A percentile compares a stretch with the other conserved stretches of the same genome.
Evolutionary conservation across 2,888 invertebrate species (phyloP).

Genomic region (Sceliomorpha sp.): DNA sequence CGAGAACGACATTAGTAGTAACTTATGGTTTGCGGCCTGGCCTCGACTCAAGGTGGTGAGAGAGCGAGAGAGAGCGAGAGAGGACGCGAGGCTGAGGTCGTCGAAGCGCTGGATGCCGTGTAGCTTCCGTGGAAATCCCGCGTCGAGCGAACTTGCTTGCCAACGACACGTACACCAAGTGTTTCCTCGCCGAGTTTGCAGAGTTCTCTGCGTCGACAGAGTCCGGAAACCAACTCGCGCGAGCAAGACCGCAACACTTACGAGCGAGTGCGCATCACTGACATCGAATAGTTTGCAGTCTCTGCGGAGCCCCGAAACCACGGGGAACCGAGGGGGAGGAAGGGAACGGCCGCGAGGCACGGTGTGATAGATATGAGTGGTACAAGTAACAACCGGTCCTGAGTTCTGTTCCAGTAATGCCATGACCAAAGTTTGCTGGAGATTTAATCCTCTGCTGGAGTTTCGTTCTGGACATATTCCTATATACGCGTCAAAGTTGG

Average conservation of each 20-base stretch:
- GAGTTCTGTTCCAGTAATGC: slow-evolving; percentile 64
- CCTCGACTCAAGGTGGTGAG: slow-evolving; percentile 57
- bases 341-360: slow-evolving; percentile 32
- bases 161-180: slow-evolving; percentile 72
- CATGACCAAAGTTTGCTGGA: slow-evolving; percentile 66
- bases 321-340: slow-evolving; percentile 28
- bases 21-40: slow-evolving; percentile 76
- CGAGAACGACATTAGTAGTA: slow-evolving; percentile 79
- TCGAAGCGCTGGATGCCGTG: slow-evolving; percentile 58
- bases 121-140: slow-evolving; percentile 61
- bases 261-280: slow-evolving; percentile 32
- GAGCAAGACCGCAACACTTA: slow-evolving; percentile 11
- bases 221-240: neutral
- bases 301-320: slow-evolving; percentile 42
- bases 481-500: slow-evolving; percentile 2
- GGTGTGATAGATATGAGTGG: slow-evolving; percentile 70
- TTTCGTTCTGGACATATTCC: slow-evolving; percentile 33
- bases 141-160: slow-evolving; percentile 72
- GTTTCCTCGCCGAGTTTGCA: slow-evolving; percentile 67
- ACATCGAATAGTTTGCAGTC: slow-evolving; percentile 39
- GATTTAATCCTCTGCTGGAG: slow-evolving; percentile 64
- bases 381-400: slow-evolving; percentile 69
- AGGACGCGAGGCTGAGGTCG: slow-evolving; percentile 53
- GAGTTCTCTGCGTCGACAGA: slow-evolving; percentile 41
- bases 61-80: too few relatives aligned